Base-by-base conservation (phyloP, 2,888 invertebrate species). In the Pollenia griseotomentosa region DNA sequence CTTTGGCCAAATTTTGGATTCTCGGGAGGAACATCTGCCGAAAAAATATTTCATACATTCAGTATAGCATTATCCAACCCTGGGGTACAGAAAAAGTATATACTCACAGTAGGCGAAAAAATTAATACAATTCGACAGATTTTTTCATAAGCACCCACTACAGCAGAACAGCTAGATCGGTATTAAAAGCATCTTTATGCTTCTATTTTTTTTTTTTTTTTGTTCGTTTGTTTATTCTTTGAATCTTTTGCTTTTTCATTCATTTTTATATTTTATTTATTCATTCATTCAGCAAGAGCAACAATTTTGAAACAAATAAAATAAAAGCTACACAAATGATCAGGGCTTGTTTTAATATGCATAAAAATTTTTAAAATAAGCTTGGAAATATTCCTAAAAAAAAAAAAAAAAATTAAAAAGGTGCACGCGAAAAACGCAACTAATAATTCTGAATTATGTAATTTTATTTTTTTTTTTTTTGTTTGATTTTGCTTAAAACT, bases 91-190 rank as follows among this genome's bases (percentile, higher is more conserved):
- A 10, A 19, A 61, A 44, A 65, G 12, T 33, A 40, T 46, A 5
- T 46, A 55, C 65, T 65, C 65, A 70, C 80, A 74, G 55, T 74
- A 46, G 73, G 73, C 63, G 65, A 65, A 63, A 16, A 19, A 74
- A 55, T 74, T 33, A 73, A 65, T 61, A 42, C 42, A 53, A 42
- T 66, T 40, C 73, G 65, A 81, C 73, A 66, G 55, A 81, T 81
- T 55, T 71, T 44, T 65, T n/a, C 33, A 79, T 65, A 75, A 55
- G 75, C 80, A 85, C 80, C 85, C 85, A 85, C 85, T 51, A 74
- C 23, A 71, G 6, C 23, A 61, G 6, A 61, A 42, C 59, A 10
- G 40, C n/a, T 68, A 48, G 48, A 51, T 59, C 40, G 11, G 42
- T 61, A 63, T 42, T 42, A 40, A 63, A 59, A 63, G 42, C 16